Conservation (phyloP, 2,113 vertebrate genomes). For the Thunnus thynnus region DNA sequence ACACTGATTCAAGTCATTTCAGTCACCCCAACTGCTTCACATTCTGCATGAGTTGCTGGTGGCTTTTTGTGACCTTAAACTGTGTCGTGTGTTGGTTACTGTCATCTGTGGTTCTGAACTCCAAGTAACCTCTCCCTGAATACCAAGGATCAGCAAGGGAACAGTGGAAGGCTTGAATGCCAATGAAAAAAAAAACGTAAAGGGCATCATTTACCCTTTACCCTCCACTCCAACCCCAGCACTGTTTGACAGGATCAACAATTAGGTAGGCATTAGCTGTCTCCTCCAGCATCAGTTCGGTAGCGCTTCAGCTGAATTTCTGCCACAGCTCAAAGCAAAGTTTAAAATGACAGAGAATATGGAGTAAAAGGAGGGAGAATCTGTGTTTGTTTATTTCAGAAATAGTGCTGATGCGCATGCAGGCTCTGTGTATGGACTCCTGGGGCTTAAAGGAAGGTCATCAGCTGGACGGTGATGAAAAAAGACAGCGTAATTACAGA, state of each 20-base stretch:
- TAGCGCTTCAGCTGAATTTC: constrained; percentile 5
- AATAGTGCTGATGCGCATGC: constrained; percentile 5
- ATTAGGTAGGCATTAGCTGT: constrained; percentile 10
- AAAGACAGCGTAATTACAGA: constrained; percentile 58
- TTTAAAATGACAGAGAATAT: constrained; percentile 2
- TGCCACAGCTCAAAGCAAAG: constrained; percentile 14
- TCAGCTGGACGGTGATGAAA: constrained; percentile 57
- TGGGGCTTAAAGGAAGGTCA: constrained; percentile 53
- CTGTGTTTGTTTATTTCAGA: constrained; percentile 37
- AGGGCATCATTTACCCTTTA: neutral
- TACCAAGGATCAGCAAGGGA: constrained; percentile 14
- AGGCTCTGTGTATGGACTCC: constrained; percentile 16
- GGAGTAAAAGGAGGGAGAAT: constrained; percentile 9
- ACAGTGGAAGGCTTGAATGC: constrained; percentile 26
- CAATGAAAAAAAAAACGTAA: constrained; percentile 1
- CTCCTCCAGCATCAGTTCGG: neutral
- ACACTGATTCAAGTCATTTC: constrained; percentile 16
- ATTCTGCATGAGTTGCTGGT: constrained; percentile 34
- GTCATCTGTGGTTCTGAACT: constrained; percentile 33
- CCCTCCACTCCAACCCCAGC: neutral
- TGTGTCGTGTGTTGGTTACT: constrained; percentile 6
- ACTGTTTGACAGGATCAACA: constrained; percentile 5
- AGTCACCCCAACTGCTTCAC: constrained; percentile 30
- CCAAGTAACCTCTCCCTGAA: constrained; percentile 23
- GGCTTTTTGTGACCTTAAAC: constrained; percentile 51